These are phyloP conservation scores for Timandra comae DNA, from an alignment of 2,888 invertebrate genomes.

Conservation along the genomic window DNA sequence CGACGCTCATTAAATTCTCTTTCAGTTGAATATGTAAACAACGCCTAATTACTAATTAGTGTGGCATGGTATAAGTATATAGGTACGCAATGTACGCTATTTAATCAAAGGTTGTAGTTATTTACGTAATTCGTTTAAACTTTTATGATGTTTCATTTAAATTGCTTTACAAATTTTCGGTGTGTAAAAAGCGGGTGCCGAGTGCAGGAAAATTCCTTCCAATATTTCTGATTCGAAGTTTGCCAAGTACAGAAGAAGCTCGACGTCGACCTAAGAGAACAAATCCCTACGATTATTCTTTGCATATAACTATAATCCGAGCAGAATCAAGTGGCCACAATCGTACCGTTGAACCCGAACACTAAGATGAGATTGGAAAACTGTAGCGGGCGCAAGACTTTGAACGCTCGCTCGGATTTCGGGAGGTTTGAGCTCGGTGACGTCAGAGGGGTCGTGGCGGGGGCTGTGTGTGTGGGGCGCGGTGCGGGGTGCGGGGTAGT, in stretches of 20 bases:
- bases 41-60: neutral
- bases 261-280: conserved; percentile 9
- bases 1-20: conserved; percentile 29
- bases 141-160: too few species aligned
- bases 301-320: conserved; percentile 22
- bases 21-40: conserved; percentile 14
- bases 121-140: too few species aligned
- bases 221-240: conserved; percentile 5
- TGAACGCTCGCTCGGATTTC: conserved; percentile 49
- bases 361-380: conserved; percentile 26
- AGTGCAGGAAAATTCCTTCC: too few species aligned
- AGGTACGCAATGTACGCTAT: too few species aligned
- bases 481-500: conserved; percentile 32
- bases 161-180: too few species aligned
- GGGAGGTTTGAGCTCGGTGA: conserved; percentile 61
- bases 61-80: too few species aligned
- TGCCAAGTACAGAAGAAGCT: conserved; percentile 13
- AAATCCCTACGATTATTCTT: conserved; percentile 21
- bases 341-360: conserved; percentile 24
- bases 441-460: conserved; percentile 52
- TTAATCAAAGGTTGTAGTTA: too few species aligned
- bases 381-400: conserved; percentile 47
- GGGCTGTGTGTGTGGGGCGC: conserved; percentile 21
- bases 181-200: too few species aligned
- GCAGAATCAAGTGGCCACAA: conserved; percentile 22